Conservation (phyloP, 2,888 invertebrate genomes). For the Acrocyrtus sp. region DNA sequence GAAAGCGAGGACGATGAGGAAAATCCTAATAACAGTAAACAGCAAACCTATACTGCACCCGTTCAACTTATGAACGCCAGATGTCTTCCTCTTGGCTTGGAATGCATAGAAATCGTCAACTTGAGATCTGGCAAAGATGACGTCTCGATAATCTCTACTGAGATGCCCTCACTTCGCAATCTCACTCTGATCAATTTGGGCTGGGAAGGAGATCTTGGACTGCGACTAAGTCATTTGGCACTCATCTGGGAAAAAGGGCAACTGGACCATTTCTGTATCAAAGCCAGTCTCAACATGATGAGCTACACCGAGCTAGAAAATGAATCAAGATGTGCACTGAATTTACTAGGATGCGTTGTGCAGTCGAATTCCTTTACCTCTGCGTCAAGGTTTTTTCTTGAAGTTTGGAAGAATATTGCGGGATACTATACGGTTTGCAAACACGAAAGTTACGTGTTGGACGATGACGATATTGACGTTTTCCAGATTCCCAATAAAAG, state of each 20-base stretch:
- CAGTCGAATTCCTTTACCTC: conserved; percentile 29
- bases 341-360: conserved; percentile 19
- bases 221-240: conserved; percentile 4
- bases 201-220: conserved; percentile 31
- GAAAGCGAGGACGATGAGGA: not conserved
- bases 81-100: conserved; percentile 10
- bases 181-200: conserved; percentile 20
- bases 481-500: conserved; percentile 21
- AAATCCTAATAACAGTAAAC: not conserved
- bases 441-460: too few relatives aligned
- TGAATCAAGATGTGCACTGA: conserved; percentile 1
- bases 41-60: not conserved
- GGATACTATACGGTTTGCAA: conserved; percentile 11
- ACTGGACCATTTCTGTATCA: conserved; percentile 29
- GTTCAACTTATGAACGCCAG: conserved; percentile 12
- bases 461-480: conserved; percentile 13
- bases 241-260: conserved; percentile 4
- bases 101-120: conserved; percentile 23
- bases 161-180: not conserved
- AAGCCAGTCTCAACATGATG: conserved; percentile 29
- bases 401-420: conserved; percentile 20
- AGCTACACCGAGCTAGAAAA: conserved; percentile 24
- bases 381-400: conserved; percentile 20
- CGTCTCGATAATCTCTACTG: not conserved
- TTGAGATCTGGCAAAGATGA: conserved; percentile 25